Evolutionary conservation across 2,797 vertebrate genomes (phyloP), one percentile per base, ranked within the genome.

Genomic region (Takifugu rubripes): DNA sequence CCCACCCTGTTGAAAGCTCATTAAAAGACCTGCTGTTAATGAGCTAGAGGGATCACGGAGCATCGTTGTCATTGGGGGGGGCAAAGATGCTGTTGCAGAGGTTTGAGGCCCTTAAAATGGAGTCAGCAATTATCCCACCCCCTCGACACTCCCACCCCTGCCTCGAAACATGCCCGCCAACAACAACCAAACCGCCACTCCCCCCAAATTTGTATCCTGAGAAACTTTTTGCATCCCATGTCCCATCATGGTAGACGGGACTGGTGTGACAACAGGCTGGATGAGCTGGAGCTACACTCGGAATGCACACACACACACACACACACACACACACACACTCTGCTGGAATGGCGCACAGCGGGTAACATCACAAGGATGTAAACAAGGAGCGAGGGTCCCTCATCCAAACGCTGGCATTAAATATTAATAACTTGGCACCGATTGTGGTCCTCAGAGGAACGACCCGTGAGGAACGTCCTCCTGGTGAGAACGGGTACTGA

Each of bases 11-110:
- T 88, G 88, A 92, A 91, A 89, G 84, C 88, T 92, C 90, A 92
- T 92, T 92, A 93, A 90, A 86, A 88, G 83, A 87, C 90, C 88
- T 87, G 78, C 89, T 90, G 91, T 91, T 93, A 92, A 92, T 92
- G 89, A 92, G 88, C 89, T 91, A 91, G 84, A 87, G 86, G 84
- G 87, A 90, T 92, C 90, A 87, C 75, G 87, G 80, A 89, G 88
- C 82, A 79, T 84, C 74, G 79, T 87, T 87, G 87, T 90, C 88
- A 89, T 91, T 86, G 77, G 72, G 68, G 69, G 66, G 29, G 62
- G 17, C 82, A 71, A 79, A 85, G 86, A 90, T 90, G 87, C 83
- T 83, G 77, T 70, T 72, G 75, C 79, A 75, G 78, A 84, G 83
- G 79, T 88, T 91, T 45, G n/a, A 74, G 86, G 72, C 79, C 75